These are phyloP conservation scores for Naja naja DNA, from an alignment of 2,113 vertebrate species.

Conservation along the genomic window DNA sequence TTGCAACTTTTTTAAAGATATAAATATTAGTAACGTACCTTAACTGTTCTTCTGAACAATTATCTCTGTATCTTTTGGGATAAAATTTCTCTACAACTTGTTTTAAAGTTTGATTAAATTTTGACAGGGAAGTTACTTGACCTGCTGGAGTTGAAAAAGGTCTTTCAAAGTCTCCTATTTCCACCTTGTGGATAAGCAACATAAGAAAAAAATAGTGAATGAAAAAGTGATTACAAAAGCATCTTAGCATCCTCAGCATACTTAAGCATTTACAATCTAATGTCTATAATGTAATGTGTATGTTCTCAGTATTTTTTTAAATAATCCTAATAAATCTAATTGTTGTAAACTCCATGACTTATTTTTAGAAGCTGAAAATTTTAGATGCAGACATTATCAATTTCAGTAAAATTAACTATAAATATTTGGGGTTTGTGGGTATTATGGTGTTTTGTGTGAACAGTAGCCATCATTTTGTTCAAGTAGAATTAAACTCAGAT, in stretches of 20 bases:
- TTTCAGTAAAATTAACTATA: background rate
- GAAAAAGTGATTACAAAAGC: conserved; percentile 20
- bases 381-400: background rate
- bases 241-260: background rate
- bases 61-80: conserved; percentile 87
- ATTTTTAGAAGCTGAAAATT: background rate
- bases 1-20: background rate
- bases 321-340: background rate
- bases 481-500: background rate
- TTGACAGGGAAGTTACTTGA: conserved; percentile 77
- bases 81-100: conserved; percentile 94
- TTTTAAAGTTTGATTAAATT: conserved; percentile 86
- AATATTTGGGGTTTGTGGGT: background rate
- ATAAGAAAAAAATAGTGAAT: conserved; percentile 22
- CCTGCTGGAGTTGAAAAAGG: conserved; percentile 81
- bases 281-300: background rate
- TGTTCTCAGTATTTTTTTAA: background rate
- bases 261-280: background rate
- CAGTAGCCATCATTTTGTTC: background rate
- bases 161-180: conserved; percentile 93
- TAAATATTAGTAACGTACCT: conserved; percentile 71
- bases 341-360: background rate
- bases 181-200: conserved; percentile 74
- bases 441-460: background rate
- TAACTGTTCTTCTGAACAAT: conserved; percentile 85